These are phyloP conservation scores for Sebastes flavidus DNA, from an alignment of 2,797 vertebrate species.

Conservation along the genomic window DNA sequence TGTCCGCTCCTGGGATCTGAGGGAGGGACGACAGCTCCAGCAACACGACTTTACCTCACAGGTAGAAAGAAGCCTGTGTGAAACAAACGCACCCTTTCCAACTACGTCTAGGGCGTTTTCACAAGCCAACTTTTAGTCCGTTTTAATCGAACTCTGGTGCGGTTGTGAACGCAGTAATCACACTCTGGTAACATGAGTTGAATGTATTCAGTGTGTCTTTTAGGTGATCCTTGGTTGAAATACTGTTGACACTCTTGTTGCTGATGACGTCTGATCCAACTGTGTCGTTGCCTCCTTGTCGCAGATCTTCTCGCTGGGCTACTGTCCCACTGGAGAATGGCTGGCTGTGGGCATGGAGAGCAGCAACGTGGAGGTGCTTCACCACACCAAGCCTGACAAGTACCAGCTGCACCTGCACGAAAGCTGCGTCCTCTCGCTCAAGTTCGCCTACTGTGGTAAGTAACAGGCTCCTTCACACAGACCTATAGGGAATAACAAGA, in stretches of 20 bases:
- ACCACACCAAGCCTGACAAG: slow-evolving; percentile 96
- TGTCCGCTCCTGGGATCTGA: slow-evolving; percentile 96
- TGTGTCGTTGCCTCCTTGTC: neutral
- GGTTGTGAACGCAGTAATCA: no score
- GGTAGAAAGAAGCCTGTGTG: slow-evolving; percentile 69
- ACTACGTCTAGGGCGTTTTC: neutral
- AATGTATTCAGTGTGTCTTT: neutral
- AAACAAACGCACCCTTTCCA: neutral
- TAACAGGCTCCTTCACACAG: neutral
- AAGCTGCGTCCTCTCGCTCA: slow-evolving; percentile 97
- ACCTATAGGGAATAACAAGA: neutral
- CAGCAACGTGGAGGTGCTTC: slow-evolving; percentile 96
- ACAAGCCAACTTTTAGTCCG: no score
- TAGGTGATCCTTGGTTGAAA: neutral
- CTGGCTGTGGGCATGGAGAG: slow-evolving; percentile 97
- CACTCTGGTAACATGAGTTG: no score
- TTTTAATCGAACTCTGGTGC: no score
- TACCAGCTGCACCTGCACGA: slow-evolving; percentile 98
- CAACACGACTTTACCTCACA: slow-evolving; percentile 99
- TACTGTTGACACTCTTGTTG: neutral
- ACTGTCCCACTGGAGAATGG: slow-evolving; percentile 97
- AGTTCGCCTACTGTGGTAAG: slow-evolving; percentile 96
- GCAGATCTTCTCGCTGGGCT: slow-evolving; percentile 95
- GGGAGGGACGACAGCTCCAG: slow-evolving; percentile 96
- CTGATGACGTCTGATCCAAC: neutral